Percentiles rank a stretch among this genome's conserved stretches.
Evolutionary conservation across 2,797 vertebrate genomes (phyloP).

Genomic region (Neosilurus hyrtlii): DNA sequence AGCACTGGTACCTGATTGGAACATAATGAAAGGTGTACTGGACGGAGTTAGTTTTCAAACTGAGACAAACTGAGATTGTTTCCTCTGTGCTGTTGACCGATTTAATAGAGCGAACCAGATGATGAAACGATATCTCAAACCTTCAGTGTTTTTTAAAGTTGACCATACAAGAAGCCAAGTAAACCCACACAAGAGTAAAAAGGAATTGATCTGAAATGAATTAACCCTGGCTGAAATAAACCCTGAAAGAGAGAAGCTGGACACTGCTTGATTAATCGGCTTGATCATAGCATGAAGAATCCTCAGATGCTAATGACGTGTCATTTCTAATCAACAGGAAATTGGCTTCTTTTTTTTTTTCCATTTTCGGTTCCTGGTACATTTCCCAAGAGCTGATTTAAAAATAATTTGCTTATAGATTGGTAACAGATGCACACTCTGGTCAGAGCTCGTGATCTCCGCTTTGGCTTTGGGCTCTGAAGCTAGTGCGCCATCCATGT

Average conservation of each 20-base stretch:
- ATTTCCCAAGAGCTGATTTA: constrained; percentile 21
- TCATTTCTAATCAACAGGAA: constrained; percentile 19
- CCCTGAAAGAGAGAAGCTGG: neutral
- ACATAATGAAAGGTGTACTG: neutral
- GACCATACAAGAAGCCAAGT: neutral
- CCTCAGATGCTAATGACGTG: constrained; percentile 13
- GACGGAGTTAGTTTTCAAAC: neutral
- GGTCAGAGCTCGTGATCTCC: constrained; percentile 15
- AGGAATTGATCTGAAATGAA: constrained; percentile 3
- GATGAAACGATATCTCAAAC: neutral
- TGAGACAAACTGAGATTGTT: constrained; percentile 4
- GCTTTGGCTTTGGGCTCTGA: neutral
- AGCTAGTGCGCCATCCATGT: constrained; percentile 6
- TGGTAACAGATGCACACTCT: constrained; percentile 25
- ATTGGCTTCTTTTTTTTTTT: constrained; percentile 21
- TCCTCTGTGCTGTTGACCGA: neutral
- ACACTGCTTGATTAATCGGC: constrained; percentile 12
- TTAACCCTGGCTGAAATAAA: neutral
- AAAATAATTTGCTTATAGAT: constrained; percentile 26
- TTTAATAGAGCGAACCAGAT: constrained; percentile 2
- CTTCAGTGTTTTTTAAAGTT: neutral
- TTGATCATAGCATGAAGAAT: constrained; percentile 6
- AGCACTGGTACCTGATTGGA: neutral
- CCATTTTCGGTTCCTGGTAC: constrained; percentile 2
- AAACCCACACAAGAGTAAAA: neutral